Evolutionary conservation across 2,113 vertebrate genomes (phyloP).

Genomic region (Tautogolabrus adspersus): DNA sequence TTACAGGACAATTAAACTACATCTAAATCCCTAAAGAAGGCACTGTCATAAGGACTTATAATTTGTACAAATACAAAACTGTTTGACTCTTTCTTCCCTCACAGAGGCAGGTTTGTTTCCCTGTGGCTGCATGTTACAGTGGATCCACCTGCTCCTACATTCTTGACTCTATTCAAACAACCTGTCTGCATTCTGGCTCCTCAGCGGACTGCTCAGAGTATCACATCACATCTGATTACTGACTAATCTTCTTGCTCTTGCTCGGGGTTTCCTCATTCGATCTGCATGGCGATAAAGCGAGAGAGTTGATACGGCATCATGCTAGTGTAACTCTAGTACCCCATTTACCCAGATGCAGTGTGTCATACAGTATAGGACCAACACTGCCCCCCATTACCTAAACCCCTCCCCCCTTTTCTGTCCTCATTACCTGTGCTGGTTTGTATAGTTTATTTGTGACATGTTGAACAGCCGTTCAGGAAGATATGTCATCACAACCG

Average conservation of each 20-base stretch:
- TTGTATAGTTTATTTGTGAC: not conserved
- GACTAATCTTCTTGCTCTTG: constrained; percentile 69
- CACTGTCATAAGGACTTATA: too few species aligned
- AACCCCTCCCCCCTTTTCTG: not conserved
- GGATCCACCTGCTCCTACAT: constrained; percentile 20
- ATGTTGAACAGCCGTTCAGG: constrained; percentile 14
- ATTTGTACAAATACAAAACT: not conserved
- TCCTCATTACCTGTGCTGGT: constrained; percentile 32
- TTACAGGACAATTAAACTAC: too few species aligned
- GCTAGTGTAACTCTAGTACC: constrained; percentile 66
- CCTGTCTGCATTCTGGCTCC: constrained; percentile 42
- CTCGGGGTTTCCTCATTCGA: constrained; percentile 63
- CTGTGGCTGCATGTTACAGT: not conserved
- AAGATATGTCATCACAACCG: not conserved
- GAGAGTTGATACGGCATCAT: constrained; percentile 56
- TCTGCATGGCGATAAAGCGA: constrained; percentile 43
- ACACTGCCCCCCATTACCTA: constrained; percentile 4
- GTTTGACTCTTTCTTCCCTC: not conserved
- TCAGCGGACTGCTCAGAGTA: constrained; percentile 33
- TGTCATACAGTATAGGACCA: constrained; percentile 26
- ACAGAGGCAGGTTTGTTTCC: not conserved
- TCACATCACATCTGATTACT: constrained; percentile 68
- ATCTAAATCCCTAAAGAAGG: too few species aligned
- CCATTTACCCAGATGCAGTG: constrained; percentile 45
- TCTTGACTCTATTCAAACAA: constrained; percentile 5